Base-by-base conservation (phyloP, 2,888 invertebrate genomes). In the Netelia melanura region DNA sequence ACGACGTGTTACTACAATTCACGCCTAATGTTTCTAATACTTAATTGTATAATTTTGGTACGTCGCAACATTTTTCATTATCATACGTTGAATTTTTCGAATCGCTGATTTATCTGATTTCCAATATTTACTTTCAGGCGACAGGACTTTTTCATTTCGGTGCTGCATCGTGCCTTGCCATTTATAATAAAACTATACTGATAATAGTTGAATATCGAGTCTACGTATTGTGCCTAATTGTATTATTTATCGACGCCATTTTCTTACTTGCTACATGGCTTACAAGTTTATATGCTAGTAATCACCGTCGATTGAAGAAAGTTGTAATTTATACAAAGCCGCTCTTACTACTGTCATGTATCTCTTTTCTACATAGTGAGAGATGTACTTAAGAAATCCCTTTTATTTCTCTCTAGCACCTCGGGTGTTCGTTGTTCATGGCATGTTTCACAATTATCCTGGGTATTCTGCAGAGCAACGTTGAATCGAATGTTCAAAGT, bases 41-140 rank as follows among this genome's bases (percentile, higher is more conserved):
- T 89, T 17, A 87, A 87, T 81, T 86, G 87, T 21, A 78, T 86
- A 54, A 83, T 78, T 43, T 74, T 88, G 86, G 88, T 88, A 70
- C 10, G 81, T 8, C 30, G 1, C 11, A 30, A 62, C 25, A n/a
- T 21, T 72, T 72, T 30, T 23, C 44, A 21, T 54, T 48, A 30
- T 21, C 2, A 48, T 68, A 38, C 21, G 23, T 25, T 56, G 6
- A 56, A 48, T 21, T 38, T 38, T 38, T 38, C 38, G 10, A 54
- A 14, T 8, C 65, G 17, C 2, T 30, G 30, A 65, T 11, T 23
- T 48, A n/a, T 21, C 56, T 58, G 8, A 48, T 44, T 43, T 14
- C 9, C 21, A 21, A 23, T 17, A 58, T 52, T 14, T 70, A 21
- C 56, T 79, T 70, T 48, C 23, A 44, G 88, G 81, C 84, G 5